These are phyloP conservation scores for Enteromius unitaeniatus DNA, from an alignment of 2,797 vertebrate species.

Conservation along the genomic window DNA sequence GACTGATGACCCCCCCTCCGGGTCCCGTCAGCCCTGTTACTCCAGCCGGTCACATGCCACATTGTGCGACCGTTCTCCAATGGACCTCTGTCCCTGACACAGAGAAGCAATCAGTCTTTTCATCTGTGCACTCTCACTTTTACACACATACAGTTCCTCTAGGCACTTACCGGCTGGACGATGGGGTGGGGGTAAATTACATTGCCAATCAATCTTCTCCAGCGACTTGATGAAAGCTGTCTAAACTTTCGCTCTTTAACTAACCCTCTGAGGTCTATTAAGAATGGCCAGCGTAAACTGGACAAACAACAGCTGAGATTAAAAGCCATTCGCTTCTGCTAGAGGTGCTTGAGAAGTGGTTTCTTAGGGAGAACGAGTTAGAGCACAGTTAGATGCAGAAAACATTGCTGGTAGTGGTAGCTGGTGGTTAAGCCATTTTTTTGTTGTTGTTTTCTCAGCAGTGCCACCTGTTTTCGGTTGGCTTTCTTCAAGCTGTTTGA, in stretches of 20 bases:
- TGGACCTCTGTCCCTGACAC: constrained; percentile 62
- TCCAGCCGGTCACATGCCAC: constrained; percentile 64
- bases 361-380: constrained; percentile 35
- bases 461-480: not conserved
- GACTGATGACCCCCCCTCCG: constrained; percentile 74
- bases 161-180: constrained; percentile 62
- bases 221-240: constrained; percentile 76
- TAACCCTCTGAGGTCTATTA: constrained; percentile 78
- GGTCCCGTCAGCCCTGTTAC: constrained; percentile 65
- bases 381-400: constrained; percentile 9
- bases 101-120: constrained; percentile 71
- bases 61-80: constrained; percentile 65
- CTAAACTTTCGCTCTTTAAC: constrained; percentile 78
- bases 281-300: constrained; percentile 67
- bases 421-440: constrained; percentile 7
- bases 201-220: constrained; percentile 83
- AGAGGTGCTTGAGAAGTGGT: constrained; percentile 24
- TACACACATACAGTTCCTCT: constrained; percentile 68
- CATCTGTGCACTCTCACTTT: constrained; percentile 65
- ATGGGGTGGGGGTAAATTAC: constrained; percentile 74
- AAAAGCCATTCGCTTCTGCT: constrained; percentile 66
- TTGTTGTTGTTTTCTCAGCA: constrained; percentile 44
- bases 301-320: constrained; percentile 75
- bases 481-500: constrained; percentile 15
- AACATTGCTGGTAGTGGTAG: constrained; percentile 10